A percentile compares a stretch with the other conserved stretches of the same genome.
Evolutionary conservation across 1,140 invertebrate species (phyloP).

Genomic region (Bradysia coprophila): DNA sequence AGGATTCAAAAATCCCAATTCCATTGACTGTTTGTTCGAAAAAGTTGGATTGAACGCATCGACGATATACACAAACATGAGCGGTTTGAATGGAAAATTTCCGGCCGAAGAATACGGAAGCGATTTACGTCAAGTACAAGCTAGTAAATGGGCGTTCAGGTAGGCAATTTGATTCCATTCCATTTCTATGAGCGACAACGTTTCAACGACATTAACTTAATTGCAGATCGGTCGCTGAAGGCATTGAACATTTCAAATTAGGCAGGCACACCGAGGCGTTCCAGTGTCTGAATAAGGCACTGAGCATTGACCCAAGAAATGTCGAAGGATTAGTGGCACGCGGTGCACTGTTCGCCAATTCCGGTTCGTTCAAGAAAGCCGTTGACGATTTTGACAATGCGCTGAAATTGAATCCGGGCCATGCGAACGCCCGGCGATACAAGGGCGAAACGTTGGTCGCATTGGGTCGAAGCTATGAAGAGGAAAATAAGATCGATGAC

Average conservation of each 20-base stretch:
- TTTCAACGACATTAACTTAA: not conserved
- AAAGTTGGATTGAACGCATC: constrained; percentile 15
- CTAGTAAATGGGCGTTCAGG: constrained; percentile 75
- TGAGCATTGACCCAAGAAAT: constrained; percentile 81
- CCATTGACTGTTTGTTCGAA: constrained; percentile 32
- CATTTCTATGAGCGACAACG: not conserved
- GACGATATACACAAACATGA: constrained; percentile 45
- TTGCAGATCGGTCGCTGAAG: constrained; percentile 65
- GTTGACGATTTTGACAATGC: constrained; percentile 89
- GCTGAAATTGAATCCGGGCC: constrained; percentile 67
- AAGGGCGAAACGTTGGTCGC: constrained; percentile 83
- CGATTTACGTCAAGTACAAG: constrained; percentile 71
- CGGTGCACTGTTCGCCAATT: constrained; percentile 86
- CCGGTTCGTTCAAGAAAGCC: constrained; percentile 80
- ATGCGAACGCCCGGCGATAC: constrained; percentile 89
- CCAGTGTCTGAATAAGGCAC: constrained; percentile 83
- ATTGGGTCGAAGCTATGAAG: constrained; percentile 61
- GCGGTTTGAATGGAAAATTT: constrained; percentile 48
- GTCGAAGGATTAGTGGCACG: constrained; percentile 86
- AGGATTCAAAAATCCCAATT: constrained; percentile 81
- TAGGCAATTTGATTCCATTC: constrained; percentile 8
- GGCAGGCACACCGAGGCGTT: constrained; percentile 83
- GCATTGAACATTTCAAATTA: constrained; percentile 84
- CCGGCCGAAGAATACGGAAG: constrained; percentile 60
- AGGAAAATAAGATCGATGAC: constrained; percentile 68